Percentiles rank a stretch among this genome's conserved stretches.
phyloP scores from a whole-genome alignment of 2,113 vertebrate genomes.

The Diglossa brunneiventris region DNA sequence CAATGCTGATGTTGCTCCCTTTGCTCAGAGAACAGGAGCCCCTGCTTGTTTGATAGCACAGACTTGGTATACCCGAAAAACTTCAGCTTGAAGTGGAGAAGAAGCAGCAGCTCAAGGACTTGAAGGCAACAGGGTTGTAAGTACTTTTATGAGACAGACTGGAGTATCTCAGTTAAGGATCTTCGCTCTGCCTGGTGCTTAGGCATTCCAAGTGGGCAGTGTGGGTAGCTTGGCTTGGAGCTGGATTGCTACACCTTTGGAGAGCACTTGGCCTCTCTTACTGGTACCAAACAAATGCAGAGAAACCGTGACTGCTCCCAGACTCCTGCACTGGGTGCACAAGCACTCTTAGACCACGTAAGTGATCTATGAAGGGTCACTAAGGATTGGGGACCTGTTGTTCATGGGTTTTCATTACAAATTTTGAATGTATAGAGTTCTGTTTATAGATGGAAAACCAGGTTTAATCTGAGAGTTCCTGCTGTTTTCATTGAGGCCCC shows the following conservation, averaged over 20 bases:
- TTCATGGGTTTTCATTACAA: neutral
- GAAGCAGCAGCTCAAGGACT: neutral
- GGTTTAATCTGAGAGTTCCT: neutral
- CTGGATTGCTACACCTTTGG: accelerated
- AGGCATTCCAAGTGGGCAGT: neutral
- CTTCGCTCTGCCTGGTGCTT: neutral
- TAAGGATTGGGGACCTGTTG: neutral
- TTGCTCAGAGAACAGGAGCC: neutral
- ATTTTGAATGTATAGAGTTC: neutral
- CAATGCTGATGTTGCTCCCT: neutral
- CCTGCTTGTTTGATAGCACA: neutral
- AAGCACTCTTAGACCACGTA: neutral
- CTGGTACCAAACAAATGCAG: accelerated
- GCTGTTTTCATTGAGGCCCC: neutral
- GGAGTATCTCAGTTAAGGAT: neutral
- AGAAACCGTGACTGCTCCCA: neutral
- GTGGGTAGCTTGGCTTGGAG: neutral
- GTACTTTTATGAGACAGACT: neutral
- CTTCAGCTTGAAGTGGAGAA: neutral
- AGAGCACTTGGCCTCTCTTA: neutral
- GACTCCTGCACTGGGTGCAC: neutral
- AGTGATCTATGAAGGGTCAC: neutral
- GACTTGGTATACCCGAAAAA: neutral
- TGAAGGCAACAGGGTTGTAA: neutral
- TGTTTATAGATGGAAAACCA: neutral